Evolutionary conservation across 2,113 vertebrate genomes (phyloP).

Genomic region (Gymnorhina tibicen): DNA sequence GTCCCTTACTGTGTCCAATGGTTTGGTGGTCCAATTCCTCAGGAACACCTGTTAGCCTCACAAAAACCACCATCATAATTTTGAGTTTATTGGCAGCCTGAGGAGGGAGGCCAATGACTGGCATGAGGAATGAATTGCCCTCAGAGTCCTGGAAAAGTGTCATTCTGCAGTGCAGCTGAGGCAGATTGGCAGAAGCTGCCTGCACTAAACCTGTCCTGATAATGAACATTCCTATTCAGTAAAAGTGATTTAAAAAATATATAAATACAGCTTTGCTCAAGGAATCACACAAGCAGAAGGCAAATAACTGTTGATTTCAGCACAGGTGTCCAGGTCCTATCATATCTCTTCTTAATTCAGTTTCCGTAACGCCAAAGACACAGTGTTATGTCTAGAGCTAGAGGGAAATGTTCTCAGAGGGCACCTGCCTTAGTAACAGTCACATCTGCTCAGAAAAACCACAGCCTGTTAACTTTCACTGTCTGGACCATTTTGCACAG

Average conservation of each 20-base stretch:
- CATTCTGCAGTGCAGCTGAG: neutral
- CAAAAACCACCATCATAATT: neutral
- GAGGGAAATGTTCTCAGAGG: neutral
- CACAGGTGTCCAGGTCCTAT: neutral
- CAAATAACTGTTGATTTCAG: neutral
- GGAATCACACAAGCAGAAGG: neutral
- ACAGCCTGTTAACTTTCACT: neutral
- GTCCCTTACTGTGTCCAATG: neutral
- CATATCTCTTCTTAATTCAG: neutral
- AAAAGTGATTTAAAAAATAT: neutral
- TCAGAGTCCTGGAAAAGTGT: neutral
- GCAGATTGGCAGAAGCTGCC: neutral
- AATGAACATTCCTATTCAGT: neutral
- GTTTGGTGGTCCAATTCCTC: neutral
- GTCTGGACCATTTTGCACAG: neutral
- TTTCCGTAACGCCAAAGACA: neutral
- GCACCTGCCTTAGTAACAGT: neutral
- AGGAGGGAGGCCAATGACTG: neutral
- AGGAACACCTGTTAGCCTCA: neutral
- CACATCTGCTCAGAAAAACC: neutral
- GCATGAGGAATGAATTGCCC: neutral
- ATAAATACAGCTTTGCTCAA: neutral
- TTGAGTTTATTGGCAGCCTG: neutral
- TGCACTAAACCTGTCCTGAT: neutral
- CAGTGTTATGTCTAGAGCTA: fast-evolving